These are phyloP conservation scores for Caenorhabditis macrosperma DNA, from an alignment of 2,888 invertebrate species.

Conservation along the genomic window DNA sequence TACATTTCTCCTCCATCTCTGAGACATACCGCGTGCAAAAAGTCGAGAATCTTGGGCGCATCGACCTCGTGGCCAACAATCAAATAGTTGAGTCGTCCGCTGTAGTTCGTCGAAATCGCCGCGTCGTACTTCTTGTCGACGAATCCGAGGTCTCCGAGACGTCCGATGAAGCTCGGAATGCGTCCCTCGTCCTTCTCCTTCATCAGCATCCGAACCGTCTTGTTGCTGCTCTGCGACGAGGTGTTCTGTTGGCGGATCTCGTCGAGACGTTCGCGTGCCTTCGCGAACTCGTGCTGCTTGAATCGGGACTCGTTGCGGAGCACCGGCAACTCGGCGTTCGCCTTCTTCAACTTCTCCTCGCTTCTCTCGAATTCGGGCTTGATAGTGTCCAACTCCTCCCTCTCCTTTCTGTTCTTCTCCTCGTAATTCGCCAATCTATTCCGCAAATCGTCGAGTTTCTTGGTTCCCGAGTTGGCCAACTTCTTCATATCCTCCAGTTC, in stretches of 20 bases:
- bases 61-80: conserved; percentile 10
- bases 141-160: conserved; percentile 93
- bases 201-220: background rate
- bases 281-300: background rate
- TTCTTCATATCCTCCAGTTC: conserved; percentile 84
- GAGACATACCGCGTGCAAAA: background rate
- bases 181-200: conserved; percentile 35
- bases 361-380: background rate
- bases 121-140: conserved; percentile 94
- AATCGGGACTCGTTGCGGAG: background rate
- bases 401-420: conserved; percentile 62
- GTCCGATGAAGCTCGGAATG: conserved; percentile 34
- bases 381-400: conserved; percentile 8
- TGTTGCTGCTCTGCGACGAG: background rate
- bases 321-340: background rate
- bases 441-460: conserved; percentile 72
- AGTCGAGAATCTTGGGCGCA: background rate
- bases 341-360: background rate
- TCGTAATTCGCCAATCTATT: conserved; percentile 77
- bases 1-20: background rate
- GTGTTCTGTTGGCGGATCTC: conserved; percentile 6
- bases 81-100: conserved; percentile 84
- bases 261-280: background rate
- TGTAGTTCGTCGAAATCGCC: conserved; percentile 92
- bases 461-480: conserved; percentile 38